These are phyloP conservation scores for Xestia c-nigrum DNA, from an alignment of 2,888 invertebrate genomes.

Conservation along the genomic window DNA sequence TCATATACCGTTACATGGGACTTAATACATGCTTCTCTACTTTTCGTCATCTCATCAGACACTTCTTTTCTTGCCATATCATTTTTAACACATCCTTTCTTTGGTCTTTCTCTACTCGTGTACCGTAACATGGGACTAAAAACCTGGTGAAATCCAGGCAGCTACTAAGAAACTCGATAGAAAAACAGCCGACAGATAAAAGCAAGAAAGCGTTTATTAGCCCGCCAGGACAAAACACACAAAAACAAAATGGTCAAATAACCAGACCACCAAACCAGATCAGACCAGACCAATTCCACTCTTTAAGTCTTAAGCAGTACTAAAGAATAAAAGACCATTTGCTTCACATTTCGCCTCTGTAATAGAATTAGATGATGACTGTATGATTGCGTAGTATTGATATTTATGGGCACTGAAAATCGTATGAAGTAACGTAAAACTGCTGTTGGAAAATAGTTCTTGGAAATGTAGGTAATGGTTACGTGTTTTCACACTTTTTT, in stretches of 20 bases:
- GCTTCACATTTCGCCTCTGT: not conserved
- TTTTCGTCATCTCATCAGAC: too few relatives aligned
- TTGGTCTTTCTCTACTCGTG: too few relatives aligned
- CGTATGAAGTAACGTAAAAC: conserved; percentile 27
- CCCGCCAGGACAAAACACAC: too few relatives aligned
- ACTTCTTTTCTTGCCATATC: too few relatives aligned
- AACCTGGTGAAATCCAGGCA: not conserved
- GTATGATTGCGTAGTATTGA: conserved; percentile 24
- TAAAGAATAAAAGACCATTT: not conserved
- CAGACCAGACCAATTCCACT: too few relatives aligned
- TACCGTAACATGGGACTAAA: too few relatives aligned
- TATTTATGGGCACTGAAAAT: conserved; percentile 27
- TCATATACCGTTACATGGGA: too few relatives aligned
- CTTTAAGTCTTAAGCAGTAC: not conserved
- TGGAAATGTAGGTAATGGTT: conserved; percentile 23
- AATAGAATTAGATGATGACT: conserved; percentile 3
- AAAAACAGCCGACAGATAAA: not conserved
- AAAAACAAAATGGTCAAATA: too few relatives aligned
- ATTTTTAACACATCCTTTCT: too few relatives aligned
- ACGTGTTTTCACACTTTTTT: conserved; percentile 11
- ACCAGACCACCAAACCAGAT: too few relatives aligned
- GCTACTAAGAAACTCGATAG: not conserved
- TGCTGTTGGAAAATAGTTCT: conserved; percentile 3
- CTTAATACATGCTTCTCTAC: too few relatives aligned
- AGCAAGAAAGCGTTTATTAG: too few relatives aligned